phyloP scores from a whole-genome alignment of 2,888 invertebrate genomes.

The Pyrochroa serraticornis region DNA sequence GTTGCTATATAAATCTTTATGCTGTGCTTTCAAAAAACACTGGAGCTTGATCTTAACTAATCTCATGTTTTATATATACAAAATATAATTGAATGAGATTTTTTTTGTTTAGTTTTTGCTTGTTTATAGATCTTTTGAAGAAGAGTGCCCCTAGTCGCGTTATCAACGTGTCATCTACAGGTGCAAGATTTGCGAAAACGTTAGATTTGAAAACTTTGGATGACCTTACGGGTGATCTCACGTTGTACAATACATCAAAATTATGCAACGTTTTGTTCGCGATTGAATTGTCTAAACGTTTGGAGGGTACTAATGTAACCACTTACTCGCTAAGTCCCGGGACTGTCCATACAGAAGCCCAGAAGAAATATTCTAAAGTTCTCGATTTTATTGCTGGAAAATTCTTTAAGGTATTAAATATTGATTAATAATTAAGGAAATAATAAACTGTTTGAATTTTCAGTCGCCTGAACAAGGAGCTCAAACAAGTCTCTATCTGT shows the following conservation, averaged over 20 bases:
- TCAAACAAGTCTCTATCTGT: background rate
- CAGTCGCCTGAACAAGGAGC: background rate
- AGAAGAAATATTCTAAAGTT: background rate
- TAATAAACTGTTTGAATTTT: background rate
- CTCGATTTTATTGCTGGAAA: background rate
- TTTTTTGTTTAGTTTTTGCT: too few species aligned
- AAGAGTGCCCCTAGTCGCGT: conserved; percentile 30
- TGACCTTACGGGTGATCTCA: background rate
- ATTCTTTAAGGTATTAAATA: background rate
- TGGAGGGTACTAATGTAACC: conserved; percentile 30
- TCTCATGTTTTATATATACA: too few species aligned
- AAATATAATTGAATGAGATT: too few species aligned
- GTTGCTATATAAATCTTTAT: too few species aligned
- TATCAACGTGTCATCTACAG: conserved; percentile 27
- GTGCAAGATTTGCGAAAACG: conserved; percentile 6
- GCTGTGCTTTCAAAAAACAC: too few species aligned
- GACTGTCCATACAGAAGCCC: conserved; percentile 9
- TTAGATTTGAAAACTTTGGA: conserved; percentile 24
- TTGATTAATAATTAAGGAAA: background rate
- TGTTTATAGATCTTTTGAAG: conserved; percentile 56
- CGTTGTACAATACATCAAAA: conserved; percentile 29
- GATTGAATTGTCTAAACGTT: conserved; percentile 30
- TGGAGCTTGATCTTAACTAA: too few species aligned
- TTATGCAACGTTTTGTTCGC: conserved; percentile 34
- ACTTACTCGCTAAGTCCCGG: conserved; percentile 34